Evolutionary conservation across 2,888 invertebrate species (phyloP), one percentile per base, ranked within the genome.

Genomic region (Seira ritae): DNA sequence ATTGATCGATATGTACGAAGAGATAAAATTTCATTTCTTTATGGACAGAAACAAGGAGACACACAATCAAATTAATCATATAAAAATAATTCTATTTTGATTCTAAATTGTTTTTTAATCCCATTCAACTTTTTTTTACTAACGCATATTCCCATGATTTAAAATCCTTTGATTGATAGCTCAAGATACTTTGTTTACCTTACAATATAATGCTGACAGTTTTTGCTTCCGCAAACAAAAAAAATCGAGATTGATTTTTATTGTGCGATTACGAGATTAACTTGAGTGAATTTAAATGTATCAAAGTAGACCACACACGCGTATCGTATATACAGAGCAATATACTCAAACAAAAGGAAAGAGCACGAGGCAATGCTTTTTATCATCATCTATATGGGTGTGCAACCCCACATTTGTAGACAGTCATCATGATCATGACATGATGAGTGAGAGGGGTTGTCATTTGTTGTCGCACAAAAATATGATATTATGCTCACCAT

Each of bases 41-140:
- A n/a, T n/a, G n/a, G n/a, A n/a, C 3, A 31, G 8, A 31, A 31
- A 31, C 8, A 31, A 8, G 31, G 31, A 31, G 8, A 31, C 31
- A 31, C 31, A 2, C 31, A 31, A 31, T 31, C 31, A 31, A 31
- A 31, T 31, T 31, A 31, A 31, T 2, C 2, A 8, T 8, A 31
- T 31, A 31, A 31, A 31, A 31, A 31, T 31, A 31, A 31, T 4
- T 31, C 31, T 31, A 31, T 31, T 31, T 31, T 31, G 3, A 31
- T 42, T 46, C 60, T 22, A 77, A 77, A 78, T 71, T 78, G 78
- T 66, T 78, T 78, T 78, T 71, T 78, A 78, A 78, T 78, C 71
- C 65, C 60, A 50, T 70, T 55, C 68, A 76, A 68, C 68, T 55
- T 65, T 60, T 4, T 42, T 31, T 31, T 31, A 31, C 31, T 31